Evolutionary conservation across 2,113 vertebrate species (phyloP).

Genomic region (Vanacampus margaritifer): DNA sequence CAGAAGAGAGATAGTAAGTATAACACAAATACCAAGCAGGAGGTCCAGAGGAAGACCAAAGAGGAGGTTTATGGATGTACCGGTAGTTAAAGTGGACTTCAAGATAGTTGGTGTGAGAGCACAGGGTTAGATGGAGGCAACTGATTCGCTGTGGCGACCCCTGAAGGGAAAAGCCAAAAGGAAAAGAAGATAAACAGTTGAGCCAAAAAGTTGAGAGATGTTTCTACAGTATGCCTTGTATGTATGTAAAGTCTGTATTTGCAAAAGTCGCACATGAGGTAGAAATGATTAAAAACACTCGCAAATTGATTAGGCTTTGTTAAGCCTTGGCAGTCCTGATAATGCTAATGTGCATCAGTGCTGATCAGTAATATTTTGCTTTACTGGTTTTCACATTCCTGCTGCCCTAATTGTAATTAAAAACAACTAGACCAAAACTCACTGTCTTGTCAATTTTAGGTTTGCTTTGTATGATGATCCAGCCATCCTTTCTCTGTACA

Average conservation of each 20-base stretch:
- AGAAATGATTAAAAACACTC: neutral
- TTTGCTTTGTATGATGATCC: neutral
- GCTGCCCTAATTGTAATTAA: slow-evolving; percentile 6
- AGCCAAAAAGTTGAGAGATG: slow-evolving; percentile 11
- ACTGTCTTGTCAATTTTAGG: neutral
- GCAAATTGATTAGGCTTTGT: neutral
- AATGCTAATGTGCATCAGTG: slow-evolving; percentile 5
- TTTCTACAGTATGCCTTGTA: neutral
- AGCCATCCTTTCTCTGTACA: no score
- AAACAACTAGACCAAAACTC: slow-evolving; percentile 4
- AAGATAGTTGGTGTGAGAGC: no score
- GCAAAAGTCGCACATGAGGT: neutral
- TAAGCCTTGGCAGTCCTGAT: neutral
- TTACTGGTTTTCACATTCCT: slow-evolving; percentile 1
- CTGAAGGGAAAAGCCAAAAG: no score
- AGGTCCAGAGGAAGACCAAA: no score
- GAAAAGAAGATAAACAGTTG: no score
- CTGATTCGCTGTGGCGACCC: no score
- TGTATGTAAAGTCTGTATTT: neutral
- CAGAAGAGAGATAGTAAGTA: no score
- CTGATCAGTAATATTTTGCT: slow-evolving; percentile 10
- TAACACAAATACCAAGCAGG: no score
- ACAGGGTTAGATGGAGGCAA: no score
- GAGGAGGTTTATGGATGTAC: no score
- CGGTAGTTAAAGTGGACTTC: no score